Conservation (phyloP, 2,888 invertebrate genomes). For the Marasmarcha lunaedactyla region DNA sequence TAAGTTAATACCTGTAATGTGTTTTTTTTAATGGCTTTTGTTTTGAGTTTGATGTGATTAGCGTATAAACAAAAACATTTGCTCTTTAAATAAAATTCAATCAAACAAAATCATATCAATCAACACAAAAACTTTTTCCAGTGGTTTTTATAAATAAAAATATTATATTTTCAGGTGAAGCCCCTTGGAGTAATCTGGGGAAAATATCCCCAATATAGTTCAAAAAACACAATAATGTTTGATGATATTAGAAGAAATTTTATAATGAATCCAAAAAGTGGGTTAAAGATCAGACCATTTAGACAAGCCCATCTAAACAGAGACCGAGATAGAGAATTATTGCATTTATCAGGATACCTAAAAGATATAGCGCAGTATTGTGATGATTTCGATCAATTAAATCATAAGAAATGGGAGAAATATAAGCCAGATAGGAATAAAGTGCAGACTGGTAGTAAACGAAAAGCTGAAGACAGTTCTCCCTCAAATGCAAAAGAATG, state of each 20-base stretch:
- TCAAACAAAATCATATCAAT: too few relatives aligned
- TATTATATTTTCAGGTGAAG: slow-evolving; percentile 75
- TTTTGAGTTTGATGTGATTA: too few relatives aligned
- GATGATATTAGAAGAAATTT: slow-evolving; percentile 96
- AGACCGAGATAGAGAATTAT: slow-evolving; percentile 83
- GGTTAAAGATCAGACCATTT: slow-evolving; percentile 90
- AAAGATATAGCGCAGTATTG: slow-evolving; percentile 83
- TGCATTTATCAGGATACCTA: slow-evolving; percentile 84
- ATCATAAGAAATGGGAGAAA: slow-evolving; percentile 94
- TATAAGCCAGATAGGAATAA: slow-evolving; percentile 67
- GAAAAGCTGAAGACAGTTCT: slow-evolving; percentile 57
- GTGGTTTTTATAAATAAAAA: too few relatives aligned
- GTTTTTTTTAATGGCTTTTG: too few relatives aligned
- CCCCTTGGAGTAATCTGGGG: slow-evolving; percentile 98
- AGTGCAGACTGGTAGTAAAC: slow-evolving; percentile 42
- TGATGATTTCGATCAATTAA: slow-evolving; percentile 85
- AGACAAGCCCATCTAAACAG: slow-evolving; percentile 91
- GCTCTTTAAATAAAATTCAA: too few relatives aligned
- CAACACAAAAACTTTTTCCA: too few relatives aligned
- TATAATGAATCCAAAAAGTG: slow-evolving; percentile 96
- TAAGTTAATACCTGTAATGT: too few relatives aligned
- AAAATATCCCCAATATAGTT: slow-evolving; percentile 87
- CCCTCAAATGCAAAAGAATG: slow-evolving; percentile 49
- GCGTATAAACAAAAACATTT: too few relatives aligned
- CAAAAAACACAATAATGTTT: slow-evolving; percentile 97